Conservation (phyloP, 2,113 vertebrate genomes). For the Dipodomys merriami region DNA sequence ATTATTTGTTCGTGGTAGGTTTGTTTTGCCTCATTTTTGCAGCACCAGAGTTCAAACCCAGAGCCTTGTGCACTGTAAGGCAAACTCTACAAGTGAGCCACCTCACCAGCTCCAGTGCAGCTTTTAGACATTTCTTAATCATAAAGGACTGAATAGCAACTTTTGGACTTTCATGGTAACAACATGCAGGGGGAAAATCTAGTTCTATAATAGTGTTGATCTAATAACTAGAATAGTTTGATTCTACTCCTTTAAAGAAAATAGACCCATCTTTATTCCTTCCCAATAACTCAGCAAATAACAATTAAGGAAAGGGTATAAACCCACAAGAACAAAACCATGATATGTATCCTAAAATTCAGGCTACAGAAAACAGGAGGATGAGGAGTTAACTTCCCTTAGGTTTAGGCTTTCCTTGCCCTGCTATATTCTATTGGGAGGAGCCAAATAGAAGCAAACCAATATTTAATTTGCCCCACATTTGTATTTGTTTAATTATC, state of each 20-base stretch:
- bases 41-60: background rate
- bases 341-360: background rate
- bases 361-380: background rate
- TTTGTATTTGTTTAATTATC: conserved; percentile 11
- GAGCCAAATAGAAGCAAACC: background rate
- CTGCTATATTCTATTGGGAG: background rate
- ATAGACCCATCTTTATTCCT: background rate
- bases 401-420: background rate
- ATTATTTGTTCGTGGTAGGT: background rate
- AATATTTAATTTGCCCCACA: background rate
- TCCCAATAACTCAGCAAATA: background rate
- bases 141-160: background rate
- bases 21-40: background rate
- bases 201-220: background rate
- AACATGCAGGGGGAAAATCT: background rate
- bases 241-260: conserved; percentile 34
- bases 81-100: background rate
- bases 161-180: background rate
- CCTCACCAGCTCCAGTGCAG: too few relatives aligned
- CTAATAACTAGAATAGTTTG: background rate
- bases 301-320: background rate
- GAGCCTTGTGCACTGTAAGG: too few relatives aligned
- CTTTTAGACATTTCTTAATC: background rate
- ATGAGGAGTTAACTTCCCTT: background rate
- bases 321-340: background rate